A percentile compares a stretch with the other conserved stretches of the same genome.
These are phyloP conservation scores for Eupsilia transversa DNA, from an alignment of 2,888 invertebrate genomes.

Conservation along the genomic window DNA sequence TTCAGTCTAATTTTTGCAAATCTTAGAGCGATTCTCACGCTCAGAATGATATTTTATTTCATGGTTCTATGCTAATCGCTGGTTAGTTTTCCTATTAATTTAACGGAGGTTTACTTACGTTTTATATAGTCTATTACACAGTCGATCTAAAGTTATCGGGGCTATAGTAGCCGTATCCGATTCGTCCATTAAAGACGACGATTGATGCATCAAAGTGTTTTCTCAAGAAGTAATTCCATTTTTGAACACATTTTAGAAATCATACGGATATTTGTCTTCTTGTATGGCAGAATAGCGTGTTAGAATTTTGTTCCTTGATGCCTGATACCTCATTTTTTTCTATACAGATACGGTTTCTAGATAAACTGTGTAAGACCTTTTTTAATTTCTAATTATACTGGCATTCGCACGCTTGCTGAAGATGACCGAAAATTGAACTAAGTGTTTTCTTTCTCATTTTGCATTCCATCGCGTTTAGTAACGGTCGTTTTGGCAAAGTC, in stretches of 20 bases:
- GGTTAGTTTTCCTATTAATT: conserved; percentile 45
- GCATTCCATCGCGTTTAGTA: conserved; percentile 57
- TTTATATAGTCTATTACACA: conserved; percentile 47
- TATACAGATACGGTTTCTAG: conserved; percentile 40
- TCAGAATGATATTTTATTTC: conserved; percentile 47
- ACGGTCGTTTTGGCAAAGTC: conserved; percentile 39
- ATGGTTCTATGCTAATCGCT: conserved; percentile 40
- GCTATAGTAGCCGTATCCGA: conserved; percentile 38
- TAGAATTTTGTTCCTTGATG: conserved; percentile 16
- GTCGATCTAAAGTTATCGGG: conserved; percentile 36
- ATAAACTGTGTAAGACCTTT: conserved; percentile 53
- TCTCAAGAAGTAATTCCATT: conserved; percentile 19
- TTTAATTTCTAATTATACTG: conserved; percentile 59
- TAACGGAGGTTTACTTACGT: conserved; percentile 53
- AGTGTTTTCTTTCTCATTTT: conserved; percentile 61
- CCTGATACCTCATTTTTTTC: conserved; percentile 18
- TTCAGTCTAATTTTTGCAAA: conserved; percentile 37
- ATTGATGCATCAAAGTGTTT: conserved; percentile 41
- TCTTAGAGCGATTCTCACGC: conserved; percentile 52
- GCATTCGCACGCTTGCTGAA: conserved; percentile 58
- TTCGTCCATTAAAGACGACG: conserved; percentile 41
- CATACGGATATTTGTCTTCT: not conserved
- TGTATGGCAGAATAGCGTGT: conserved; percentile 20
- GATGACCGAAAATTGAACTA: conserved; percentile 54
- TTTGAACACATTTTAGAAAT: conserved; percentile 10